Percentiles rank a stretch among this genome's conserved stretches.
Evolutionary conservation across 2,888 invertebrate species (phyloP).

Genomic region (Dinocampus coccinellae): DNA sequence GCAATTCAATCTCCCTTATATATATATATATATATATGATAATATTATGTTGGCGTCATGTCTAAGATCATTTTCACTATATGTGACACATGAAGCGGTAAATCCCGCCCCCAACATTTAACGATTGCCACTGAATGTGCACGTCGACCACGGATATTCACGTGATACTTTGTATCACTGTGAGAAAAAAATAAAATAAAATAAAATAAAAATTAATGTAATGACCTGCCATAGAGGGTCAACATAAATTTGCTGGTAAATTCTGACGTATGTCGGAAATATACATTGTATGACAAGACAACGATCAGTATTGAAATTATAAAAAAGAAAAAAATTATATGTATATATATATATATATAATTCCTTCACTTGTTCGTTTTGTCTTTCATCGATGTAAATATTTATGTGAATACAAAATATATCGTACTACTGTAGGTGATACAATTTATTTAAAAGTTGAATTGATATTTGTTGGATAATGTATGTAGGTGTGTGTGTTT

Average conservation of each 20-base stretch:
- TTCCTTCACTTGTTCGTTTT: background rate
- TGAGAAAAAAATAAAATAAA: background rate
- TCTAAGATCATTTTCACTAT: background rate
- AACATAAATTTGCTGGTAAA: slow-evolving; percentile 3
- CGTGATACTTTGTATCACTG: background rate
- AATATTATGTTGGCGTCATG: background rate
- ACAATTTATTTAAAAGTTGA: too few species aligned
- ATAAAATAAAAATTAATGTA: background rate
- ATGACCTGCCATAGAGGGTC: background rate
- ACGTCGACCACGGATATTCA: background rate
- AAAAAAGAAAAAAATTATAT: background rate
- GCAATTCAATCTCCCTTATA: background rate
- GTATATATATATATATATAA: too few species aligned
- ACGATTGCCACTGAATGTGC: background rate
- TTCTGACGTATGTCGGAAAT: background rate
- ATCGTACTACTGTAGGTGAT: too few species aligned
- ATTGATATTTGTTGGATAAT: too few species aligned
- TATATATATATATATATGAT: background rate
- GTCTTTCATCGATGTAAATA: too few species aligned
- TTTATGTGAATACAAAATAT: too few species aligned
- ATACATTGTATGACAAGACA: background rate
- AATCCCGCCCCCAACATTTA: background rate
- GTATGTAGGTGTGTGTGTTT: too few species aligned
- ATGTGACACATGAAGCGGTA: background rate
- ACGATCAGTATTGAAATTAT: background rate